A percentile compares a stretch with the other conserved stretches of the same genome.
Conservation (phyloP, 2,888 invertebrate genomes). For the Drosophila anomelani region DNA sequence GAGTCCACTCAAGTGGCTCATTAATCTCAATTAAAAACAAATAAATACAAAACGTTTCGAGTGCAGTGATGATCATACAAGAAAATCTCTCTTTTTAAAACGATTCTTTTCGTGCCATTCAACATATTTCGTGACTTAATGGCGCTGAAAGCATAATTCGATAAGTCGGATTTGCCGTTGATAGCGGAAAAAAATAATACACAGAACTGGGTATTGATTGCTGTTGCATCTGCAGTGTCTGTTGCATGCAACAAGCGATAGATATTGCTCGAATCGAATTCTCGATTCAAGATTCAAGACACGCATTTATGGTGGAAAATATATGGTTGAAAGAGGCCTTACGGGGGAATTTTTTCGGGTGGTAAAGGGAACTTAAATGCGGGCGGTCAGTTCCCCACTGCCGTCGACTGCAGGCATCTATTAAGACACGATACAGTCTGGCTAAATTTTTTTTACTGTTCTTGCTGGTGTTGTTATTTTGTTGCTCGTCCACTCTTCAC, state of each 20-base stretch:
- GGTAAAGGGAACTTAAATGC: conserved; percentile 55
- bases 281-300: conserved; percentile 44
- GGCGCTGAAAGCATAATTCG: conserved; percentile 68
- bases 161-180: conserved; percentile 61
- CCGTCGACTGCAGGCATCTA: conserved; percentile 52
- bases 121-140: conserved; percentile 50
- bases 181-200: conserved; percentile 59
- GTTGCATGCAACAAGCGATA: conserved; percentile 29
- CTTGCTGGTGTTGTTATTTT: conserved; percentile 30
- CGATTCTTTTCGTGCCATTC: conserved; percentile 25
- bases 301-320: conserved; percentile 72
- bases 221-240: conserved; percentile 8
- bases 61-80: conserved; percentile 24
- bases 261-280: conserved; percentile 14
- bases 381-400: conserved; percentile 58
- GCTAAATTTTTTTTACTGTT: conserved; percentile 21
- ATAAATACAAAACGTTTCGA: conserved; percentile 54
- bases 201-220: conserved; percentile 51
- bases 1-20: conserved; percentile 58
- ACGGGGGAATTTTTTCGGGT: not conserved
- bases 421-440: conserved; percentile 69
- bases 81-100: not conserved
- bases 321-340: conserved; percentile 8
- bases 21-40: conserved; percentile 69
- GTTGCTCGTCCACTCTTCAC: conserved; percentile 35